A percentile compares a stretch with the other conserved stretches of the same genome.
These are phyloP conservation scores for Lineus longissimus DNA, from an alignment of 1,140 invertebrate species.

Conservation along the genomic window DNA sequence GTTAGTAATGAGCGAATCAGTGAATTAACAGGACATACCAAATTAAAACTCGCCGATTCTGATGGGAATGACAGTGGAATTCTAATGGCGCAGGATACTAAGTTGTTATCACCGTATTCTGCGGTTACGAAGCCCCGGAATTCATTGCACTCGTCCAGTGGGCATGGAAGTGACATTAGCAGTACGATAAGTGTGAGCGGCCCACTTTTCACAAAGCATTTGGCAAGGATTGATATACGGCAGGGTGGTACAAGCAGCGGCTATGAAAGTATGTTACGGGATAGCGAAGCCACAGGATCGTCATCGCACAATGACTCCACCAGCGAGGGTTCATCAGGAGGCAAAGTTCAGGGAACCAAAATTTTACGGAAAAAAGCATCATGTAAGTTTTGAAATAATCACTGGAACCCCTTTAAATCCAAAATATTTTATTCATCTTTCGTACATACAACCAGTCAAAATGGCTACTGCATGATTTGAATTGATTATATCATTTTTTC, in stretches of 20 bases:
- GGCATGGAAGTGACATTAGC: constrained; percentile 53
- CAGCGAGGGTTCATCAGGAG: constrained; percentile 44
- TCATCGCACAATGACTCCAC: constrained; percentile 49
- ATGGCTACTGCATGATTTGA: no score
- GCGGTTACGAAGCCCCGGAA: constrained; percentile 48
- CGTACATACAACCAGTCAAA: no score
- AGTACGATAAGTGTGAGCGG: constrained; percentile 37
- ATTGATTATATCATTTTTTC: no score
- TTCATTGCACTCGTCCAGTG: constrained; percentile 50
- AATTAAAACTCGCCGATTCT: constrained; percentile 27
- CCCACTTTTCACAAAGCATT: constrained; percentile 35
- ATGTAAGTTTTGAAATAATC: constrained; percentile 28
- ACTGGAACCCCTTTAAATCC: background rate
- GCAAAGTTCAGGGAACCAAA: constrained; percentile 38
- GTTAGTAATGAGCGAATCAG: constrained; percentile 22
- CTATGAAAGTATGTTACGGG: constrained; percentile 81
- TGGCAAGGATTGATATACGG: constrained; percentile 34
- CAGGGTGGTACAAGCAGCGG: constrained; percentile 69
- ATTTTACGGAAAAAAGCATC: constrained; percentile 29
- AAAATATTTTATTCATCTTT: no score
- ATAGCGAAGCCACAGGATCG: constrained; percentile 62
- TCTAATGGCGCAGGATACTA: constrained; percentile 35
- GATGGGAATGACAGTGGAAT: constrained; percentile 48
- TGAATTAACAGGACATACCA: constrained; percentile 16
- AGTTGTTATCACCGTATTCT: constrained; percentile 47